Evolutionary conservation across 2,888 invertebrate species (phyloP), one percentile per base, ranked within the genome.

Genomic region (Aplocera efformata): DNA sequence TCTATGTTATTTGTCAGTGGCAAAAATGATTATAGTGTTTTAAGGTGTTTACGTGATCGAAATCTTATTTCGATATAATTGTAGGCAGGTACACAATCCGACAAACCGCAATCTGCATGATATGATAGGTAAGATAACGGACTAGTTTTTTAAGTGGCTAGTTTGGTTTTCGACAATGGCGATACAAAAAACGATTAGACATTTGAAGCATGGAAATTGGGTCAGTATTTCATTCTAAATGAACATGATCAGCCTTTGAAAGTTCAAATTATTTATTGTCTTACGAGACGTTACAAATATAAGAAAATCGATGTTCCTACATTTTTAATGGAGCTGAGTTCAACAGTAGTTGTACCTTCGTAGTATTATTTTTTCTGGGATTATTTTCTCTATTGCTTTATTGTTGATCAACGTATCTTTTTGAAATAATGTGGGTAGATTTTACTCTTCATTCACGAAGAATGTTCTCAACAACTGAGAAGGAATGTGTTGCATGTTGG

Each of bases 51-150:
- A 62, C 58, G 62, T 60, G 58, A 42, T 48, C 54, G 47, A 35
- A 45, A 51, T 53, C 50, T 38, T 49, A 55, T 59, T 48, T 56
- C 49, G 56, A 58, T 50, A 70, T 71, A 76, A 73, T 72, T 67
- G 63, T 67, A n/a, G n/a, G n/a, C n/a, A n/a, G n/a, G n/a, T n/a
- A 66, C 54, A 71, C 68, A 72, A 74, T 67, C 63, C 58, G 58
- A 66, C 57, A 58, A 69, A 78, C 76, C 77, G 68, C 79, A 79
- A 63, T 63, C 61, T 58, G 57, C 34, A 46, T 50, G 42, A 42
- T 30, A 35, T n/a, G 33, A 39, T 60, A 61, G 56, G 57, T 60
- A 60, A 56, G 56, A 61, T 78, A 77, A 77, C 77, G 75, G 76
- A 54, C 58, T 38, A 43, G 62, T 79, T 78, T 79, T 79, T 76